Evolutionary conservation across 2,797 vertebrate species (phyloP), one percentile per base, ranked within the genome.

Genomic region (Tokudaia tokunoshimensis): DNA sequence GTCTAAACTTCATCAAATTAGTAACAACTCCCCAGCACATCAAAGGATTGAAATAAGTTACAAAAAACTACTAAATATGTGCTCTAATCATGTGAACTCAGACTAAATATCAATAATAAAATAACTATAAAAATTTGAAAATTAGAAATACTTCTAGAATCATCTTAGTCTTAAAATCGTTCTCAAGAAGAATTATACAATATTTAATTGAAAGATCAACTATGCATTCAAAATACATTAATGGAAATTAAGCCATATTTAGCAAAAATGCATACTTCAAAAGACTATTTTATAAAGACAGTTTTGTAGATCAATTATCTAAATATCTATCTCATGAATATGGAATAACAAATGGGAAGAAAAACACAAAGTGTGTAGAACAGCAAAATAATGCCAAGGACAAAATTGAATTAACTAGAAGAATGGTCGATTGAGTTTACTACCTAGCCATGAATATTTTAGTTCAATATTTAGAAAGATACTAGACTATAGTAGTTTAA

Each of bases 171-270:
- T 50, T 63, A 80, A 89, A 95, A 70, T 34, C 59, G 72, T 85
- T 78, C 52, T 72, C 17, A 95, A 12, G 57, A 44, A 13, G 17
- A 59, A 67, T 52, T 59, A 89, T n/a, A 78, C 26, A 84, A 72
- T 61, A 81, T 47, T 89, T 89, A 74, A 74, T 37, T 79, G 26
- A 85, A 93, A 95, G 14, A 81, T 79, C n/a, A 89, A 67, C 72
- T 93, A 85, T 93, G 22, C 4, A 55, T 80, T 79, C 5, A 55
- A 89, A 93, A 83, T 75, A 34, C n/a, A 80, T 47, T 34, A 34
- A 55, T 14, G 89, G 22, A 85, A 74, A 44, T 72, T 63, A 70
- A 78, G 11, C 6, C 91, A 90, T 59, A 1, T 76, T 70, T 92
- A 57, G 19, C 10, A 17, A 82, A 91, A 86, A 91, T 82, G 4